Base-by-base conservation (phyloP, 2,888 invertebrate genomes). In the Hypolimnas misippus region DNA sequence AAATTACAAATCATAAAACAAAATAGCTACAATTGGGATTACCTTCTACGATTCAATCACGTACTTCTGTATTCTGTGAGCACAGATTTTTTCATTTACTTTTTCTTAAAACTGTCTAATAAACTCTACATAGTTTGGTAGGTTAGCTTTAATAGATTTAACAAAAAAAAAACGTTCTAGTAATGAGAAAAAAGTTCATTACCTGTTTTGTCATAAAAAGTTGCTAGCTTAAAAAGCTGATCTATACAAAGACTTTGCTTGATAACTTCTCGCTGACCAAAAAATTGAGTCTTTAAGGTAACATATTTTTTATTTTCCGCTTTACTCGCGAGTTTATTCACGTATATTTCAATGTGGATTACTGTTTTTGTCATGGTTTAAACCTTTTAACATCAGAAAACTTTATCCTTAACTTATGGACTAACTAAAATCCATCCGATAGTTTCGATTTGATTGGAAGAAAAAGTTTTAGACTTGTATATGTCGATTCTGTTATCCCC, bases 141-240 rank as follows among this genome's bases (percentile, higher is more conserved):
- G 21, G 33, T 33, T 33, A 33, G 14, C 10, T 19, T 44, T 12
- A 44, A 44, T 44, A 19, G 44, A 44, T 19, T 44, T 19, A 10
- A 19, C 44, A 21, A 40, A 14, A 42, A 12, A 12, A 19, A 4
- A 17, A 4, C 12, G 44, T 44, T 21, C 19, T 44, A 12, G 10
- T 19, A 1, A 21, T 19, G 10, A 42, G 42, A 44, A 44, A 44
- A 44, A 19, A 44, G 44, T 19, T 44, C 44, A 44, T 44, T 44
- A 44, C 44, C 8, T 4, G 44, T 44, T 44, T 44, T 12, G 8
- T 44, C 21, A 44, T 44, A 44, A 44, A 44, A 44, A 44, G 12
- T 12, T 2, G 14, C 35, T n/a, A 44, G 19, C 44, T 19, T 19
- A 12, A 12, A 44, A 44, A 19, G 12, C 12, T 44, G 19, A 44